Conservation (phyloP, 2,888 invertebrate genomes). For the Sepioteuthis lessoniana region DNA sequence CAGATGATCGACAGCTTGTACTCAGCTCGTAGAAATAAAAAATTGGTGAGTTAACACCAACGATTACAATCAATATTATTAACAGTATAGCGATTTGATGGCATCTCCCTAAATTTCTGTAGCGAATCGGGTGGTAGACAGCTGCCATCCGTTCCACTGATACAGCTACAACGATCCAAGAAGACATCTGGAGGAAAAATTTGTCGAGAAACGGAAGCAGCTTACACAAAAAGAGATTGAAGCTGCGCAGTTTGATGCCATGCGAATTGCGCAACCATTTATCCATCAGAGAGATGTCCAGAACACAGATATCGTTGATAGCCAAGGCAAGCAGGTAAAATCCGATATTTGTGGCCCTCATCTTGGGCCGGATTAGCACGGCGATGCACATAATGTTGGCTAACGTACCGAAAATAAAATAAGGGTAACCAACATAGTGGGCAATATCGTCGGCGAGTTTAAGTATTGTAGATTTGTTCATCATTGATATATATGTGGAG, state of each 20-base stretch:
- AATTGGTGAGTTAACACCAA: neutral
- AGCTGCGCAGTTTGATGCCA: neutral
- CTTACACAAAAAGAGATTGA: neutral
- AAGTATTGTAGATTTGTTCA: neutral
- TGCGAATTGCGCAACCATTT: constrained; percentile 34
- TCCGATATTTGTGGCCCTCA: neutral
- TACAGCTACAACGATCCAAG: neutral
- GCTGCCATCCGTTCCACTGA: constrained; percentile 35
- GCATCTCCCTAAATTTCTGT: neutral
- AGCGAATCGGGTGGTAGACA: neutral
- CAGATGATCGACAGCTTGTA: neutral
- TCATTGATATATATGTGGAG: neutral
- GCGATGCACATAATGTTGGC: neutral
- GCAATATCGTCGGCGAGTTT: neutral
- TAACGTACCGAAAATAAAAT: neutral
- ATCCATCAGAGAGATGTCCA: neutral
- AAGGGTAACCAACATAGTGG: neutral
- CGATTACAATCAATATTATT: neutral
- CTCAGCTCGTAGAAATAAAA: neutral
- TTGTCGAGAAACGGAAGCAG: constrained; percentile 38
- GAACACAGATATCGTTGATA: neutral
- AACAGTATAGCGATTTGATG: neutral
- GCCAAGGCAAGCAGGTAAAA: neutral
- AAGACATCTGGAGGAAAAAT: neutral
- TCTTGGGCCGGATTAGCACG: neutral